Conservation (phyloP, 2,888 invertebrate species). For the Epistrophella euchroma region DNA sequence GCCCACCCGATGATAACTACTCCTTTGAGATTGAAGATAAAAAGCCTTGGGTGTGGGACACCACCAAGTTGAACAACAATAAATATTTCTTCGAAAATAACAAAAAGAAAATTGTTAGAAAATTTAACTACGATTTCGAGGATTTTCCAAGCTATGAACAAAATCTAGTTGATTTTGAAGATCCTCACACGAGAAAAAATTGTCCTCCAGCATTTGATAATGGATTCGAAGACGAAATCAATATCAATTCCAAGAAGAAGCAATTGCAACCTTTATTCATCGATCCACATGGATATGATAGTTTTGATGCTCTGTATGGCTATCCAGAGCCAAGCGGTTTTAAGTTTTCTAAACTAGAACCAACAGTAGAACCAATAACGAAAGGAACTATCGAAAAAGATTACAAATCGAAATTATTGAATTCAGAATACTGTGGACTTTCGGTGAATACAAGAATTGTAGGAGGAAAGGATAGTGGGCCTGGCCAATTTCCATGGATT, state of each 20-base stretch:
- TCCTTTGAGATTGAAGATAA: conserved; percentile 73
- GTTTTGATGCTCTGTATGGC: conserved; percentile 72
- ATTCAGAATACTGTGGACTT: conserved; percentile 80
- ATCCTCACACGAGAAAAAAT: conserved; percentile 80
- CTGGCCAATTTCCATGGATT: conserved; percentile 87
- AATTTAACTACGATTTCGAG: conserved; percentile 60
- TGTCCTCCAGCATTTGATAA: conserved; percentile 80
- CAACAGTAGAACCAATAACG: conserved; percentile 22
- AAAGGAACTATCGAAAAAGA: background rate
- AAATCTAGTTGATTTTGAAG: conserved; percentile 80
- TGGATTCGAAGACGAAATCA: conserved; percentile 76
- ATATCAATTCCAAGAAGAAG: conserved; percentile 42
- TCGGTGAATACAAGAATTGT: conserved; percentile 82
- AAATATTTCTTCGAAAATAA: conserved; percentile 28
- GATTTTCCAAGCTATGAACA: conserved; percentile 75
- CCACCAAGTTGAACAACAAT: conserved; percentile 16
- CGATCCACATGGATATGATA: conserved; percentile 76
- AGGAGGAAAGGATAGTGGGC: conserved; percentile 84
- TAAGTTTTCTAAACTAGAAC: conserved; percentile 54
- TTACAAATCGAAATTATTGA: conserved; percentile 63
- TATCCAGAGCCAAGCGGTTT: conserved; percentile 63
- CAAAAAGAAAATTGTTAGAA: conserved; percentile 48
- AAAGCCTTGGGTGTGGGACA: conserved; percentile 81
- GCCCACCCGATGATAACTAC: conserved; percentile 75
- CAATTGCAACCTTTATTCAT: conserved; percentile 14